Evolutionary conservation across 2,888 invertebrate genomes (phyloP).

Genomic region (Eupithecia abbreviata): DNA sequence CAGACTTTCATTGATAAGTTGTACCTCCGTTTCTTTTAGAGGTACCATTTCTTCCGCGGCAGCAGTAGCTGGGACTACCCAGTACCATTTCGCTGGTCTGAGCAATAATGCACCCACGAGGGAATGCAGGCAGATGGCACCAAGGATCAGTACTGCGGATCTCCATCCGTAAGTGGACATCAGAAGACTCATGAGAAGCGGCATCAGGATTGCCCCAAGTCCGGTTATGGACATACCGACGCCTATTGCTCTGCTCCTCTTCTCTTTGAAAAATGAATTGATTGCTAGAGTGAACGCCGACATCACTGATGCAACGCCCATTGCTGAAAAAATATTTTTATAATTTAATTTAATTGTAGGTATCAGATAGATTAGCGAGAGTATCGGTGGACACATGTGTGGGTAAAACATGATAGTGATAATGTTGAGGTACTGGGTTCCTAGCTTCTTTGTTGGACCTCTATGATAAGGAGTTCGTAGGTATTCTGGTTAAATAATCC

Average conservation of each 20-base stretch:
- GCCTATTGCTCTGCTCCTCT: constrained; percentile 85
- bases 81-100: constrained; percentile 88
- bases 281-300: constrained; percentile 85
- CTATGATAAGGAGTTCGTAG: constrained; percentile 11
- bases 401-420: not conserved
- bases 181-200: constrained; percentile 83
- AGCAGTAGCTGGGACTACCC: constrained; percentile 65
- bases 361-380: not conserved
- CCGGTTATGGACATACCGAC: constrained; percentile 86
- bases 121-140: constrained; percentile 85
- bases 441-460: constrained; percentile 15
- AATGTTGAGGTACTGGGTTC: constrained; percentile 7
- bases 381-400: not conserved
- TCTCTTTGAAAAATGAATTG: constrained; percentile 86
- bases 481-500: not conserved
- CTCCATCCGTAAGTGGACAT: constrained; percentile 83
- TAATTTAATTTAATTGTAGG: not conserved
- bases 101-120: constrained; percentile 84
- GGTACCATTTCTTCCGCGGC: constrained; percentile 66
- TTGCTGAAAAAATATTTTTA: constrained; percentile 72
- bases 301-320: constrained; percentile 85
- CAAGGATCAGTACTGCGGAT: constrained; percentile 85
- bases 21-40: constrained; percentile 60
- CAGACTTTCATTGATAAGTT: constrained; percentile 65
- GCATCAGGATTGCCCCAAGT: constrained; percentile 87